phyloP scores from a whole-genome alignment of 2,113 vertebrate genomes.

The Saguinus imperator region DNA sequence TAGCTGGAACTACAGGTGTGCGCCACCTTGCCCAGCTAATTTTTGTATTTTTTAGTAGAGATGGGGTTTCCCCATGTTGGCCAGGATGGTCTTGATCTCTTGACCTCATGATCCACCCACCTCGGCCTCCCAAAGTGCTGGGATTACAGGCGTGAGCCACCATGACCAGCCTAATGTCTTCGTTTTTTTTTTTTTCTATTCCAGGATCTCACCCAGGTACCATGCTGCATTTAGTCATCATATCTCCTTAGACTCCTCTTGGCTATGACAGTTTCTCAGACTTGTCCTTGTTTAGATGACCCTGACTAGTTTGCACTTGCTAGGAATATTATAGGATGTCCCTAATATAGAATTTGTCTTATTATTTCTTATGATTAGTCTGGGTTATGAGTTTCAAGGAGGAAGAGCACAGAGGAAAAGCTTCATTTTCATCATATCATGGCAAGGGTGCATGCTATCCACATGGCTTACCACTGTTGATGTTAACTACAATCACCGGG shows the following conservation, averaged over 20 bases:
- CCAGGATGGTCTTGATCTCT: no score
- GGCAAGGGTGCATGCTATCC: background rate
- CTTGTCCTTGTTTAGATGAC: background rate
- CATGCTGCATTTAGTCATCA: background rate
- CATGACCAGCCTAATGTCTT: no score
- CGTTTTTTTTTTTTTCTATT: background rate
- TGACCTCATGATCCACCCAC: no score
- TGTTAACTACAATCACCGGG: background rate
- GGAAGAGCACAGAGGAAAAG: background rate
- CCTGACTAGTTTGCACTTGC: background rate
- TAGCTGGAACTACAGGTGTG: no score
- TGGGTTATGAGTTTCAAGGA: background rate
- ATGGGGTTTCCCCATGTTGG: no score
- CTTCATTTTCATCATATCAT: background rate
- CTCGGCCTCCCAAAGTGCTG: no score
- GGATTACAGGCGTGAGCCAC: no score
- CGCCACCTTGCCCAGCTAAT: no score
- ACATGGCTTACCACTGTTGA: background rate
- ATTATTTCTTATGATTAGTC: background rate
- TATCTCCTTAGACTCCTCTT: background rate
- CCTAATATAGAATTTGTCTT: background rate
- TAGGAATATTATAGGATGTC: background rate
- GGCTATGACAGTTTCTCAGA: background rate
- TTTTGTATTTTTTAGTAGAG: no score
- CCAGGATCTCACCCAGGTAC: background rate